Evolutionary conservation across 2,888 invertebrate genomes (phyloP), one percentile per base, ranked within the genome.

Genomic region (Lycaena phlaeas): DNA sequence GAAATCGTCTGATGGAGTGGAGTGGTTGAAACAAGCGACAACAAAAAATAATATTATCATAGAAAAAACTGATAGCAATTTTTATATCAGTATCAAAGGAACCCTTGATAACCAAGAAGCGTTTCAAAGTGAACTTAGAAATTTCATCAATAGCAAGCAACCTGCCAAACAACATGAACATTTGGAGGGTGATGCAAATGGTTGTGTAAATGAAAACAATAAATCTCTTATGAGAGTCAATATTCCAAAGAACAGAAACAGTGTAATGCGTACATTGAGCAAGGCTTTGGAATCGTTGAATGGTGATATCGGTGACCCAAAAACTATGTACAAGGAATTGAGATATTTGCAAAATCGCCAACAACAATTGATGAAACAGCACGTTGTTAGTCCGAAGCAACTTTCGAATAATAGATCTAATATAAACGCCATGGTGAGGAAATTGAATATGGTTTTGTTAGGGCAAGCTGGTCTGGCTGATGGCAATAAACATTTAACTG

Each of bases 401-500:
- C 46, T 81, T 25, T 51, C 51, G 1, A 68, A 74, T 45, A 79
- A 63, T 48, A 64, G 68, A 40, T 52, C 69, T 36, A 52, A 68
- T 45, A 85, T 87, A 1, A 86, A 86, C 41, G 64, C 64, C 31
- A 68, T 75, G 53, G 59, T 86, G 2, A 85, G 71, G 40, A 72
- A 70, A 36, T 61, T 89, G 1, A 89, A 89, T 52, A 88, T 87
- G 78, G 77, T 88, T 22, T 64, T 89, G 4, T 60, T 89, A 4
- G 89, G 89, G 0, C 88, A 88, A 59, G 86, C 86, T 0, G 88
- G 88, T 0, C 74, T 89, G 14, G 70, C 70, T 2, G 78, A 85
- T 41, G 89, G 89, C 1, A 54, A 66, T 1, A 52, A 58, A 43
- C 86, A 86, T 53, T 56, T 88, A 14, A 73, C 61, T 2, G 70